Evolutionary conservation across 2,888 invertebrate species (phyloP).

Genomic region (Rhyacophila evoluta): DNA sequence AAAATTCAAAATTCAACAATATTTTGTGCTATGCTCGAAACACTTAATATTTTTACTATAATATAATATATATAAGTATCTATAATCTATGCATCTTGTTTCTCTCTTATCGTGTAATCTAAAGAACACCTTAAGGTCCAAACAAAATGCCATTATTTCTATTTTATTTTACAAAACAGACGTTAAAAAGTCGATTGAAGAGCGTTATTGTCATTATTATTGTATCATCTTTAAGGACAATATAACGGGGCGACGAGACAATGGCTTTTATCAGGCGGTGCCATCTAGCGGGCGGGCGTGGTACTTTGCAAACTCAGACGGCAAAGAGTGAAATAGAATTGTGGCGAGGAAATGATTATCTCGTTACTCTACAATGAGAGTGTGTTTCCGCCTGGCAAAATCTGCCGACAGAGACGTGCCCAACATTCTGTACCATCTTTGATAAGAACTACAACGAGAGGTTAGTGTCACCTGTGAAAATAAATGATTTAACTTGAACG

Average conservation of each 20-base stretch:
- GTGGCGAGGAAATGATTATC: constrained; percentile 53
- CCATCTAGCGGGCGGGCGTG: constrained; percentile 31
- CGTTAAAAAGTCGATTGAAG: not conserved
- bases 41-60: too few relatives aligned
- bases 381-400: constrained; percentile 44
- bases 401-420: constrained; percentile 27
- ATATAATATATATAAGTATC: too few relatives aligned
- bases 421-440: not conserved
- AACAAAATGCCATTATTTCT: not conserved
- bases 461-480: too few relatives aligned
- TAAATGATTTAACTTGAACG: too few relatives aligned
- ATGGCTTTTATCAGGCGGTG: constrained; percentile 39
- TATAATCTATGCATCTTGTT: too few relatives aligned
- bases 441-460: not conserved
- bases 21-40: too few relatives aligned
- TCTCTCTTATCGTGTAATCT: too few relatives aligned
- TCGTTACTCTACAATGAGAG: constrained; percentile 51
- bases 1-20: too few relatives aligned
- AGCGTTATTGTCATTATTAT: not conserved
- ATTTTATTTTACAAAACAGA: not conserved
- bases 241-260: constrained; percentile 10
- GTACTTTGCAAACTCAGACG: constrained; percentile 33
- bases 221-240: not conserved
- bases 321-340: constrained; percentile 50
- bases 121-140: too few relatives aligned